Evolutionary conservation across 1,140 invertebrate species (phyloP).

Genomic region (Drosophila bipectinata): DNA sequence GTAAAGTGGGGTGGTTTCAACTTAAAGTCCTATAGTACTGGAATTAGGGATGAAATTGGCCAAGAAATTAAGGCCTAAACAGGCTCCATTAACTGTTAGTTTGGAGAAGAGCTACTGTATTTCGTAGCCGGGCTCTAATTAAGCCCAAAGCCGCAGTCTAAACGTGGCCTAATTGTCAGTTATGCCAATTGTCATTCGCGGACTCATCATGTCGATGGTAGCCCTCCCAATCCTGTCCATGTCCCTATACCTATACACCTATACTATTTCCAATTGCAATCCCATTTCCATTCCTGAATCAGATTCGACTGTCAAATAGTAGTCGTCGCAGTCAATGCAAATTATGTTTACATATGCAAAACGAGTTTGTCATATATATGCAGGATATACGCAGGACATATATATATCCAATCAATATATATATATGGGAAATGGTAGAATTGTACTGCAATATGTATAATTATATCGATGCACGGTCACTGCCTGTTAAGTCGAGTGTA

Average conservation of each 20-base stretch:
- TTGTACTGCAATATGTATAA: slow-evolving; percentile 14
- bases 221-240: background rate
- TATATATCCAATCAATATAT: background rate
- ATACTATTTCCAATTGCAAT: background rate
- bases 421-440: background rate
- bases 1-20: too few relatives aligned
- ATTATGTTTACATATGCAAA: slow-evolving; percentile 52
- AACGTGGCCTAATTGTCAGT: slow-evolving; percentile 22
- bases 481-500: slow-evolving; percentile 56
- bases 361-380: slow-evolving; percentile 21
- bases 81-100: too few relatives aligned
- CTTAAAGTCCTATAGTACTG: too few relatives aligned
- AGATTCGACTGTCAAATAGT: slow-evolving; percentile 33
- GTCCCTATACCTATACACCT: background rate
- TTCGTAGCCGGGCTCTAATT: background rate
- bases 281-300: background rate
- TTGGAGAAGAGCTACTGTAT: background rate
- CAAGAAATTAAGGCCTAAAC: background rate
- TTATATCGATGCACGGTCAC: slow-evolving; percentile 16
- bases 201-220: background rate
- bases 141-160: background rate
- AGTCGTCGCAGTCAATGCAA: slow-evolving; percentile 28
- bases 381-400: background rate
- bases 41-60: too few relatives aligned
- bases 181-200: slow-evolving; percentile 13